Evolutionary conservation across 2,113 vertebrate species (phyloP).

Genomic region (Ochotona curzoniae): DNA sequence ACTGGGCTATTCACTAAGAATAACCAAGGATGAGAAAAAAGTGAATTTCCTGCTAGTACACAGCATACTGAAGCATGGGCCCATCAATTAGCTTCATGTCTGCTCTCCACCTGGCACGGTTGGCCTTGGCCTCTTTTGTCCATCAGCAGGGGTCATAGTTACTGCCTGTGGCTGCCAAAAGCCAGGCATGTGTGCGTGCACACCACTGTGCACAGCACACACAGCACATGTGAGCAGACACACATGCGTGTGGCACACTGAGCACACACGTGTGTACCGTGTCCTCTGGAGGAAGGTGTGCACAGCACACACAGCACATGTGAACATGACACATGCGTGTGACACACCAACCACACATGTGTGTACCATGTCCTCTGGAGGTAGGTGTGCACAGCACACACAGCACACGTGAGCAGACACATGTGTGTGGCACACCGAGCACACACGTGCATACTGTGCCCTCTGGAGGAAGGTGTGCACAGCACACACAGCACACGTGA

Average conservation of each 20-base stretch:
- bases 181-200: background rate
- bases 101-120: background rate
- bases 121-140: background rate
- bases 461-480: background rate
- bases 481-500: background rate
- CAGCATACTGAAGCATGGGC: background rate
- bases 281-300: no score
- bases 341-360: no score
- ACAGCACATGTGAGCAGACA: no score
- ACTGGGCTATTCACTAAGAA: no score
- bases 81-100: background rate
- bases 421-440: no score
- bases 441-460: background rate
- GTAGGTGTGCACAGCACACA: background rate
- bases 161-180: background rate
- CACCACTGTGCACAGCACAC: no score
- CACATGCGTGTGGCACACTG: no score
- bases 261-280: no score
- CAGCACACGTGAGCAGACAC: conserved; percentile 26
- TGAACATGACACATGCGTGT: no score
- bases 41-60: conserved; percentile 9
- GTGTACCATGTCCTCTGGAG: background rate
- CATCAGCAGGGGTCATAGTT: background rate
- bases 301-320: no score
- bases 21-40: background rate